phyloP scores from a whole-genome alignment of 2,888 invertebrate genomes.

The Tethea ocularis region DNA sequence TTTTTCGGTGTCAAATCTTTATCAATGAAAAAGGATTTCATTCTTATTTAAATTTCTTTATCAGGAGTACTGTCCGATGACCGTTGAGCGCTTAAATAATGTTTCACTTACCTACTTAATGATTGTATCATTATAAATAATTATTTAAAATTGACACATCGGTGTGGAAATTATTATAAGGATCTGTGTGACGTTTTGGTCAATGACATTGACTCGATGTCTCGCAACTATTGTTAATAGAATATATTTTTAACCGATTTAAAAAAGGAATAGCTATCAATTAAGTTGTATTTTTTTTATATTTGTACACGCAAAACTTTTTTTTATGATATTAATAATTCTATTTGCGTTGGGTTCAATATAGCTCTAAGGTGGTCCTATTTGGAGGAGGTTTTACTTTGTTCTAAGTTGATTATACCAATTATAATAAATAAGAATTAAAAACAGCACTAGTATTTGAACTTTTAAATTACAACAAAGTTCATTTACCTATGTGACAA shows the following conservation, averaged over 20 bases:
- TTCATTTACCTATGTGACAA: background rate
- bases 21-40: conserved; percentile 82
- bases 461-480: background rate
- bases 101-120: conserved; percentile 55
- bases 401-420: too few species aligned
- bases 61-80: conserved; percentile 64
- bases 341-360: too few species aligned
- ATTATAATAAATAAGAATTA: background rate
- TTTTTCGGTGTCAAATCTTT: conserved; percentile 82
- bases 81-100: conserved; percentile 63
- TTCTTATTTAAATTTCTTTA: conserved; percentile 77
- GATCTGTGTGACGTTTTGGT: background rate
- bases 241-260: too few species aligned
- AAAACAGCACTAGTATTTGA: background rate
- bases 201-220: background rate
- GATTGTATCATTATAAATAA: background rate
- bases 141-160: background rate
- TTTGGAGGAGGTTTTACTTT: too few species aligned
- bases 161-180: background rate
- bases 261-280: too few species aligned
- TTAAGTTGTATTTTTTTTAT: too few species aligned
- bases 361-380: too few species aligned
- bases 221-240: background rate
- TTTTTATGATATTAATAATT: too few species aligned
- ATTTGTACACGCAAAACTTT: too few species aligned